These are phyloP conservation scores for Tympanuchus pallidicinctus DNA, from an alignment of 2,113 vertebrate genomes.

Conservation along the genomic window DNA sequence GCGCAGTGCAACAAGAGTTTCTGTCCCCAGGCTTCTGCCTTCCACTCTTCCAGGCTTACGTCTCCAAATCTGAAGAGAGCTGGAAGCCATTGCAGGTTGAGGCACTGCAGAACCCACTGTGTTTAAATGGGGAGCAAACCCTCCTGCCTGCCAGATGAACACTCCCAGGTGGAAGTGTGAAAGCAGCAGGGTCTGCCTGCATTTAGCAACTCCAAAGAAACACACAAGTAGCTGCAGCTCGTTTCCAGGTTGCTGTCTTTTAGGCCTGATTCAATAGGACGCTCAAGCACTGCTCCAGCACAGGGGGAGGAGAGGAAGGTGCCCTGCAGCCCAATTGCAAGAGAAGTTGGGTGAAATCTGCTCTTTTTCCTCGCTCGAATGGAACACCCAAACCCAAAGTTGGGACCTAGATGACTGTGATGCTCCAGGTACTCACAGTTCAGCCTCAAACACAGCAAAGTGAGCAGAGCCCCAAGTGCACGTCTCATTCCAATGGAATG, in stretches of 20 bases:
- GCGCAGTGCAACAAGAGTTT: accelerated
- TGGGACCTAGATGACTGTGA: not conserved
- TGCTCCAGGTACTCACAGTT: not conserved
- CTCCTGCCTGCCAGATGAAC: not conserved
- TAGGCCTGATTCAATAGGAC: not conserved
- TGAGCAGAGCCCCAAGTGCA: too few species aligned
- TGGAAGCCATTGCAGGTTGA: not conserved
- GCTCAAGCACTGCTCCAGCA: accelerated
- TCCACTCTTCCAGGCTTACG: not conserved
- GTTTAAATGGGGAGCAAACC: not conserved
- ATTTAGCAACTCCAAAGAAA: not conserved
- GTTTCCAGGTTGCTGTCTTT: not conserved
- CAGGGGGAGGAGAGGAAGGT: not conserved
- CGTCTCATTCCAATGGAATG: not conserved
- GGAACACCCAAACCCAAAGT: not conserved
- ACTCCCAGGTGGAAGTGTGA: not conserved
- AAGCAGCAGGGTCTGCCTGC: not conserved
- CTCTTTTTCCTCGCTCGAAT: not conserved
- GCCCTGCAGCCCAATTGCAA: not conserved
- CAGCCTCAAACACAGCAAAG: not conserved
- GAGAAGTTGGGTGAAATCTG: not conserved
- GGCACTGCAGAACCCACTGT: not conserved
- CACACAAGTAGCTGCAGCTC: not conserved
- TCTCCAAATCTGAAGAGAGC: not conserved
- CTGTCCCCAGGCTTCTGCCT: not conserved